Percentiles rank a stretch among this genome's conserved stretches.
Conservation (phyloP, 2,797 vertebrate species). For the Hoplostethus mediterraneus region DNA sequence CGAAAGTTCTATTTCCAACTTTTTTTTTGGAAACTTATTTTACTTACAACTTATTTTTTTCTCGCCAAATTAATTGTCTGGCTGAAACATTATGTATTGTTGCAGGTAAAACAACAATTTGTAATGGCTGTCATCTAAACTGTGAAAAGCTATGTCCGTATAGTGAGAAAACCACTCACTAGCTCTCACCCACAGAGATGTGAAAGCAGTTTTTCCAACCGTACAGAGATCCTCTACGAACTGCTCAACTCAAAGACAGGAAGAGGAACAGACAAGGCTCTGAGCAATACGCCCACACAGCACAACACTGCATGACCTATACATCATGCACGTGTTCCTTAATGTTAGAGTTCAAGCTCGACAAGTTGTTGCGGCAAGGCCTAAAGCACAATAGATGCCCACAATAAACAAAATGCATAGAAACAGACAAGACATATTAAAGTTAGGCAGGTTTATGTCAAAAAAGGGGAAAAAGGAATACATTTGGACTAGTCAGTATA, state of each 20-base stretch:
- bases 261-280: constrained; percentile 63
- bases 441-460: not conserved
- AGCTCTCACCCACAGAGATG: constrained; percentile 51
- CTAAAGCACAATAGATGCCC: not conserved
- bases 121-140: not conserved
- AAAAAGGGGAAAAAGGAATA: not conserved
- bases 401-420: not conserved
- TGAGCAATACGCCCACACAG: constrained; percentile 59
- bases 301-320: constrained; percentile 22
- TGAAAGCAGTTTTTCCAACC: constrained; percentile 65
- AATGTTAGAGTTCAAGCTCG: not conserved
- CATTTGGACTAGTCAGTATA: not conserved
- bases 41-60: too few species aligned
- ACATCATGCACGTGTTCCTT: not conserved
- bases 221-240: constrained; percentile 49
- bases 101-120: not conserved
- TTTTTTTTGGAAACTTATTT: too few species aligned
- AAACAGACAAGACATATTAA: not conserved
- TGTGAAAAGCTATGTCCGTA: constrained; percentile 2
- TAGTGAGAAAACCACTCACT: constrained; percentile 42
- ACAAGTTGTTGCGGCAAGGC: not conserved
- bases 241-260: constrained; percentile 59
- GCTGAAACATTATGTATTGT: not conserved
- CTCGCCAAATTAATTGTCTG: not conserved
- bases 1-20: too few species aligned